Base-by-base conservation (phyloP, 2,888 invertebrate species). In the Drosophila prolongata region DNA sequence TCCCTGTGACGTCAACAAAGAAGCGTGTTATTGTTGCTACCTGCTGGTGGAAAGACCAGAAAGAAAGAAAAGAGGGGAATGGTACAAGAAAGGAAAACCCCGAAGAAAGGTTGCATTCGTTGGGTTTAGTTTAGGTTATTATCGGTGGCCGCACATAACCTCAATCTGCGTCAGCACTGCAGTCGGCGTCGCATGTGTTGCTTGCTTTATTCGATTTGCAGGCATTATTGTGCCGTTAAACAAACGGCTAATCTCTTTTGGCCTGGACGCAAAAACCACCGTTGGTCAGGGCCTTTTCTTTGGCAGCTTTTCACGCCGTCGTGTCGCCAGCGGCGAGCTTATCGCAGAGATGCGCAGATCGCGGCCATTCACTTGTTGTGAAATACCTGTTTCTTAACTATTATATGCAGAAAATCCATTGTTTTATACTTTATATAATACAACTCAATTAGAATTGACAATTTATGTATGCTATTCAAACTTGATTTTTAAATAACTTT, bases 1-100 rank as follows among this genome's bases (percentile, higher is more conserved):
- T 50, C 56, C 50, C 40, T 79, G 83, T 86, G 81, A 86, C 81
- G 82, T 84, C 87, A 74, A 78, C 78, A 83, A 83, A 76, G 43
- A 27, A 59, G 47, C 56, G 43, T 71, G 77, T 60, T 37, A 46
- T 62, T 62, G 58, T 62, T 71, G 66, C 59, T 72, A 59, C 50
- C 54, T 75, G 58, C 60, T 50, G 46, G 42, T 16, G 16, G 30
- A 14, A 10, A 47, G 10, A n/a, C 13, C 6, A n/a, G 3, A 6
- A 19, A 27, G 24, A 14, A 35, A 43, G 44, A n/a, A 24, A 6
- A 1, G 34, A 19, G 16, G 42, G 34, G 27, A 35, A 35, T 10
- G 62, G 24, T 16, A 30, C 13, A 8, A 34, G 42, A 40, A 37
- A 9, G 35, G 27, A 57, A 16, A 24, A 14, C 30, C 34, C 34